Conservation (phyloP, 2,113 vertebrate species). For the Anolis sagrei region DNA sequence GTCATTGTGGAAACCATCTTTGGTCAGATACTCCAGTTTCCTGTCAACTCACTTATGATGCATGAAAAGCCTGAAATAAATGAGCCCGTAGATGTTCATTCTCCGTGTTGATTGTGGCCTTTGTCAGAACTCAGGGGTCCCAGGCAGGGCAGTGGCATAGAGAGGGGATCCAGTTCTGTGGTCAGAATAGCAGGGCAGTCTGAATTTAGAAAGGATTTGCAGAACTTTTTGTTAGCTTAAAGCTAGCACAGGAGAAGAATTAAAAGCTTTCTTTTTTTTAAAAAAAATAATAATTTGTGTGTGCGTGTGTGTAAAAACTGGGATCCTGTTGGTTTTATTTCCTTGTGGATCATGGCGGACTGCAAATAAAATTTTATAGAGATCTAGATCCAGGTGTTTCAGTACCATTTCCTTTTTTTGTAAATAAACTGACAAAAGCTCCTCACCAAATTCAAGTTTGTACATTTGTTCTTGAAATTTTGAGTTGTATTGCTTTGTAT, state of each 20-base stretch:
- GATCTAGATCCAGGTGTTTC: slow-evolving; percentile 81
- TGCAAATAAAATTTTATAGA: slow-evolving; percentile 79
- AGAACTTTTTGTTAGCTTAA: slow-evolving; percentile 16
- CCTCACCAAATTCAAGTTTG: slow-evolving; percentile 96
- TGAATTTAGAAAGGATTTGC: background rate
- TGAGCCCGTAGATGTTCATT: slow-evolving; percentile 33
- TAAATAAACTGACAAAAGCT: slow-evolving; percentile 81
- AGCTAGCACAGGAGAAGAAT: slow-evolving; percentile 57
- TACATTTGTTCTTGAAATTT: slow-evolving; percentile 81
- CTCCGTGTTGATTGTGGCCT: slow-evolving; percentile 48
- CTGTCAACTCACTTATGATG: slow-evolving; percentile 22
- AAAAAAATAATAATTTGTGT: slow-evolving; percentile 26
- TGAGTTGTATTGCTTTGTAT: slow-evolving; percentile 87
- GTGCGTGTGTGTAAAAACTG: slow-evolving; percentile 13
- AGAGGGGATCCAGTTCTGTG: background rate
- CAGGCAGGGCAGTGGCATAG: background rate
- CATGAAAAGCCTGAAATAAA: slow-evolving; percentile 44
- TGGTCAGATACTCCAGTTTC: background rate
- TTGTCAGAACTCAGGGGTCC: slow-evolving; percentile 45
- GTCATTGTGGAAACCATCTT: background rate
- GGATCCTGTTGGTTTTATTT: slow-evolving; percentile 64
- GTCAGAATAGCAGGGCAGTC: slow-evolving; percentile 8
- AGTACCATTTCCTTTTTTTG: slow-evolving; percentile 70
- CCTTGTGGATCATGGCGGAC: slow-evolving; percentile 75
- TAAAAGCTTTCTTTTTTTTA: slow-evolving; percentile 64